A percentile compares a stretch with the other conserved stretches of the same genome.
These are phyloP conservation scores for Euplagia quadripunctaria DNA, from an alignment of 2,888 invertebrate genomes.

Conservation along the genomic window DNA sequence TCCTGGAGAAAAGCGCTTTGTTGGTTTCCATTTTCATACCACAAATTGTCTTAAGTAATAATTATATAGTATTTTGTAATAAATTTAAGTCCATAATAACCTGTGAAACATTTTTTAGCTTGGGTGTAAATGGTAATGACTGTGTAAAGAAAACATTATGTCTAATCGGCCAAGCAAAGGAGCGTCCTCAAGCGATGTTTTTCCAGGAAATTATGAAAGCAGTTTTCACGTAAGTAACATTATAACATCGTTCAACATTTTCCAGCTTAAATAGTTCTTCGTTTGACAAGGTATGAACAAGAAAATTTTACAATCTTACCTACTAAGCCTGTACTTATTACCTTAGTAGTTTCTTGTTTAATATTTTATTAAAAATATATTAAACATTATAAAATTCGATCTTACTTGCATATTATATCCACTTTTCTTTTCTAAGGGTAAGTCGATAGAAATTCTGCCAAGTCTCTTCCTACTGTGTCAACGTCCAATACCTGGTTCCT, in stretches of 20 bases:
- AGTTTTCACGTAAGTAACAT: constrained; percentile 88
- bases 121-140: constrained; percentile 86
- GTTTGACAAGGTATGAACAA: background rate
- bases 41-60: too few relatives aligned
- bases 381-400: too few relatives aligned
- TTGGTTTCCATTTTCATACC: too few relatives aligned
- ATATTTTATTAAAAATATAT: too few relatives aligned
- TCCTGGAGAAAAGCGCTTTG: too few relatives aligned
- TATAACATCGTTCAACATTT: background rate
- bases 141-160: constrained; percentile 90
- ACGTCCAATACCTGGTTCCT: too few relatives aligned
- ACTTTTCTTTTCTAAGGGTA: too few relatives aligned
- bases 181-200: constrained; percentile 85
- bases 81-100: too few relatives aligned
- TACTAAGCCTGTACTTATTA: background rate
- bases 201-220: constrained; percentile 89
- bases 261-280: background rate
- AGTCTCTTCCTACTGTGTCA: too few relatives aligned
- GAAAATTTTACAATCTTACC: background rate
- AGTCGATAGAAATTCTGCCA: too few relatives aligned
- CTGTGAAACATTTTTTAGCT: constrained; percentile 64
- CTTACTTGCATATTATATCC: too few relatives aligned
- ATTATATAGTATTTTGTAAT: too few relatives aligned
- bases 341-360: background rate
- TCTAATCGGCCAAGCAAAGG: constrained; percentile 85